These are phyloP conservation scores for Glyptemys insculpta DNA, from an alignment of 2,797 vertebrate species.

Conservation along the genomic window DNA sequence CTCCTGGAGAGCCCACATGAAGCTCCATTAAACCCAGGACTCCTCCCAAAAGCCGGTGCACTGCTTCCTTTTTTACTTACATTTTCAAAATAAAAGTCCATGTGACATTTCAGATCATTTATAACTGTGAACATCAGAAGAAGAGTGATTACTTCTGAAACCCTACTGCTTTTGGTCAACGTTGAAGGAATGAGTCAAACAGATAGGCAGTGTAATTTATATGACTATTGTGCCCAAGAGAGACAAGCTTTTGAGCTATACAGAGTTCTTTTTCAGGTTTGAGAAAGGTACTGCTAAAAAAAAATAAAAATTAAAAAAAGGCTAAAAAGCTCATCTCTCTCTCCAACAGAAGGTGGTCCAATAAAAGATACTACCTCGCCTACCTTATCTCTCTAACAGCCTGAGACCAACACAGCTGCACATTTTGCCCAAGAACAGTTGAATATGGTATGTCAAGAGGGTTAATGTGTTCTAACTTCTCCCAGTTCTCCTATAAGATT, in stretches of 20 bases:
- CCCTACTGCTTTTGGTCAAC: neutral
- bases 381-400: neutral
- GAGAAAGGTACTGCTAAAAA: neutral
- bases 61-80: neutral
- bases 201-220: neutral
- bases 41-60: neutral
- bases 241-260: neutral
- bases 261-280: neutral
- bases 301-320: neutral
- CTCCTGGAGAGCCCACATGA: neutral
- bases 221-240: neutral
- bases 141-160: conserved; percentile 5
- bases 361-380: neutral
- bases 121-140: neutral
- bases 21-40: neutral
- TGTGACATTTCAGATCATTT: neutral
- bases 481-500: neutral
- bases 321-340: neutral
- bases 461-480: conserved; percentile 22
- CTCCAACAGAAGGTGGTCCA: neutral
- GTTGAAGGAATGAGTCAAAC: neutral
- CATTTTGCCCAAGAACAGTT: neutral
- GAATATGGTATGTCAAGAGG: conserved; percentile 11
- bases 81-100: neutral
- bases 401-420: neutral